Evolutionary conservation across 2,113 vertebrate species (phyloP).

Genomic region (Heteronetta atricapilla): DNA sequence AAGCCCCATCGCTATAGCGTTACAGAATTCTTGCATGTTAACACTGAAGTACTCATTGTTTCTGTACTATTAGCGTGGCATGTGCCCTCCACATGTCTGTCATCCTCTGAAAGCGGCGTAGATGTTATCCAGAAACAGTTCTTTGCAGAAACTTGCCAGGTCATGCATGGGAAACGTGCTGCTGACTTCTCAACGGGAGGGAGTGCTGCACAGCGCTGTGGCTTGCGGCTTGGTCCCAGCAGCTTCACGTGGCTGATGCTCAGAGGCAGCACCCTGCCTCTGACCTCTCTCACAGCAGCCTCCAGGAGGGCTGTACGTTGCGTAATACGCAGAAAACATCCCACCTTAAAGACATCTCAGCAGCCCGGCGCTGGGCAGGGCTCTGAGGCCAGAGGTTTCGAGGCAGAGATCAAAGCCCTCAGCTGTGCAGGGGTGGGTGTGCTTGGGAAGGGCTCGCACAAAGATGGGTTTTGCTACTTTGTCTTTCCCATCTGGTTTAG

Average conservation of each 20-base stretch:
- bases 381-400: background rate
- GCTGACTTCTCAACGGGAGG: fast-evolving
- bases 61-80: background rate
- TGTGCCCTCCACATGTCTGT: background rate
- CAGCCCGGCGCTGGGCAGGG: background rate
- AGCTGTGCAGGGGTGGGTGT: background rate
- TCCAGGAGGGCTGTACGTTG: background rate
- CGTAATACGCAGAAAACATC: background rate
- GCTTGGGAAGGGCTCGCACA: background rate
- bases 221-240: background rate
- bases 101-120: background rate
- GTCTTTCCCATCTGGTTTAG: background rate
- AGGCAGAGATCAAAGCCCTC: background rate
- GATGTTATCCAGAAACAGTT: background rate
- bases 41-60: background rate
- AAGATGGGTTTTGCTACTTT: fast-evolving
- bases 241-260: background rate
- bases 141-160: background rate
- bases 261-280: background rate
- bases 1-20: background rate
- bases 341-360: background rate
- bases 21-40: background rate
- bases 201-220: fast-evolving
- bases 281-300: background rate
- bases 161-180: fast-evolving